Evolutionary conservation across 2,888 invertebrate species (phyloP).

Genomic region (Melanostoma scalare): DNA sequence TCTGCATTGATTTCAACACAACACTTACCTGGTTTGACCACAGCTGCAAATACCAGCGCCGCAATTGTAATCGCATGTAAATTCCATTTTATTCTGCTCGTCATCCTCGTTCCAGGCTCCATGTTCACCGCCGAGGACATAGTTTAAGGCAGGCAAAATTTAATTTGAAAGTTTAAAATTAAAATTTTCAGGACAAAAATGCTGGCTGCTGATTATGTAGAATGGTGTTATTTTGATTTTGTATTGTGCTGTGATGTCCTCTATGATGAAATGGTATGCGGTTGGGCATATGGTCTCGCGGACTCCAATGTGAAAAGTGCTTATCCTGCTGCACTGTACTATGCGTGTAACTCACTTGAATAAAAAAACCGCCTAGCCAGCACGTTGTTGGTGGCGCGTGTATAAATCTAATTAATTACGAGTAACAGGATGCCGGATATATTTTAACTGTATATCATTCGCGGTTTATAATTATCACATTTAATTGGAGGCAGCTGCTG

Average conservation of each 20-base stretch:
- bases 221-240: conserved; percentile 47
- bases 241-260: conserved; percentile 7
- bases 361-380: conserved; percentile 24
- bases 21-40: conserved; percentile 68
- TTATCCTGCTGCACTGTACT: conserved; percentile 44
- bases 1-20: conserved; percentile 45
- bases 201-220: conserved; percentile 11
- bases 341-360: conserved; percentile 51
- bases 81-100: conserved; percentile 47
- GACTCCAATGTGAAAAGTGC: conserved; percentile 46
- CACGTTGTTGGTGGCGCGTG: not conserved
- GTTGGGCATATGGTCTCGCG: conserved; percentile 44
- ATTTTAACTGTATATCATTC: conserved; percentile 50
- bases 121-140: conserved; percentile 24
- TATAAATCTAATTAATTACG: conserved; percentile 64
- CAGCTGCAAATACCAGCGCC: conserved; percentile 61
- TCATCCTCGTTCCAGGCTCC: conserved; percentile 44
- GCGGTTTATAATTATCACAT: conserved; percentile 63
- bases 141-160: conserved; percentile 15
- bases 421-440: conserved; percentile 42
- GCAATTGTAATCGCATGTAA: conserved; percentile 61
- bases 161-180: conserved; percentile 42
- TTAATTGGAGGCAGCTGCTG: conserved; percentile 49
- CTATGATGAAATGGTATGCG: conserved; percentile 5
- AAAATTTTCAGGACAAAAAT: conserved; percentile 2